phyloP scores from a whole-genome alignment of 2,113 vertebrate species.

The Scortum barcoo region DNA sequence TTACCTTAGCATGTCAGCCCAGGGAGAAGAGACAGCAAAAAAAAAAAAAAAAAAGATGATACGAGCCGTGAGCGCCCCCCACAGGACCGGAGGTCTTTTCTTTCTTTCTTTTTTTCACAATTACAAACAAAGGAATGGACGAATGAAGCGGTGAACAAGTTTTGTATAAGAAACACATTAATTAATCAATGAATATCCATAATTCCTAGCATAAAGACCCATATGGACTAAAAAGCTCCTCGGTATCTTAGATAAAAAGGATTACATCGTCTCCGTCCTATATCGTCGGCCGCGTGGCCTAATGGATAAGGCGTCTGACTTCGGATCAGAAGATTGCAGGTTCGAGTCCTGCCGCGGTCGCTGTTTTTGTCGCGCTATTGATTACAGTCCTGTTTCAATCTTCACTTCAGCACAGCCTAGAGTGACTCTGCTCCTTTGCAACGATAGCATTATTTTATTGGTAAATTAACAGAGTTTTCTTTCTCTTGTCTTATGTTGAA shows the following conservation, averaged over 20 bases:
- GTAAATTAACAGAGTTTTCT: accelerated
- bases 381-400: accelerated
- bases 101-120: accelerated
- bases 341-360: slow-evolving; percentile 90
- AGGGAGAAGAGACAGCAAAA: too few species aligned
- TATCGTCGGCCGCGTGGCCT: slow-evolving; percentile 84
- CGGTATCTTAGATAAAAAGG: too few species aligned
- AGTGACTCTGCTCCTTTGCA: too few species aligned
- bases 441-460: accelerated
- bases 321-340: slow-evolving; percentile 89
- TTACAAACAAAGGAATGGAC: neutral
- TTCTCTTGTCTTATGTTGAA: neutral
- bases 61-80: slow-evolving; percentile 40
- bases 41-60: too few species aligned
- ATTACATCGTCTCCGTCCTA: too few species aligned
- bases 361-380: accelerated
- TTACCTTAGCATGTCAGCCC: neutral
- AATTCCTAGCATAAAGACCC: neutral
- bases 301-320: slow-evolving; percentile 90
- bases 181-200: too few species aligned
- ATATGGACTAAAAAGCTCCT: neutral
- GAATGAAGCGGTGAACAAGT: accelerated
- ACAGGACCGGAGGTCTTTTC: slow-evolving; percentile 60
- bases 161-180: accelerated
- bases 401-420: accelerated